phyloP scores from a whole-genome alignment of 2,797 vertebrate species.

The Simalia tracyae region DNA sequence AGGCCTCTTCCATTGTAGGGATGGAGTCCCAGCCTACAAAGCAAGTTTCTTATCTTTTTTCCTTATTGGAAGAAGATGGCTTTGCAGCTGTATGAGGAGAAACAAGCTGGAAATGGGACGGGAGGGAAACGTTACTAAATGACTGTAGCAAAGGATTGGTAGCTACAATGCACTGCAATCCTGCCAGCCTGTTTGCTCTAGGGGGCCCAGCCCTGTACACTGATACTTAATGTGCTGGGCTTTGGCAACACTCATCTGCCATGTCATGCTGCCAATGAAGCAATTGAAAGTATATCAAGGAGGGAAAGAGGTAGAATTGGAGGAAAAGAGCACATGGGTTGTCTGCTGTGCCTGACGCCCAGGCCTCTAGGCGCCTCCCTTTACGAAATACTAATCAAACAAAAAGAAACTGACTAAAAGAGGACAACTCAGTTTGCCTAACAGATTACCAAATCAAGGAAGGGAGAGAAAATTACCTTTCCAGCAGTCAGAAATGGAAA shows the following conservation, averaged over 20 bases:
- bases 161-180: neutral
- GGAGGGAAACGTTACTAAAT: conserved; percentile 1
- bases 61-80: neutral
- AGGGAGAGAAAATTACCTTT: conserved; percentile 14
- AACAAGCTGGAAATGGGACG: neutral
- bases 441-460: conserved; percentile 58
- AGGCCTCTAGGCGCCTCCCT: conserved; percentile 71
- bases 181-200: neutral
- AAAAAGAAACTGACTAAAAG: conserved; percentile 65
- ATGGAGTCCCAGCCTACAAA: neutral
- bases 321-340: conserved; percentile 61
- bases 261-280: conserved; percentile 50
- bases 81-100: conserved; percentile 4
- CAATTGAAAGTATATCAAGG: conserved; percentile 50
- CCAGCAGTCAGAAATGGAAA: conserved; percentile 23
- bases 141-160: conserved; percentile 2
- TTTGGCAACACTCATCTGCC: conserved; percentile 42
- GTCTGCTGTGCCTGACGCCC: conserved; percentile 66
- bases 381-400: conserved; percentile 74
- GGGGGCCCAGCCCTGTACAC: conserved; percentile 40
- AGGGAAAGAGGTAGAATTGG: conserved; percentile 55
- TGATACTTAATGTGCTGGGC: conserved; percentile 30
- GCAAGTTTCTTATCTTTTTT: neutral
- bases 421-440: conserved; percentile 69
- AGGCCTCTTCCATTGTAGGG: too few relatives aligned